These are phyloP conservation scores for Globicephala melas DNA, from an alignment of 2,113 vertebrate genomes.

Conservation along the genomic window DNA sequence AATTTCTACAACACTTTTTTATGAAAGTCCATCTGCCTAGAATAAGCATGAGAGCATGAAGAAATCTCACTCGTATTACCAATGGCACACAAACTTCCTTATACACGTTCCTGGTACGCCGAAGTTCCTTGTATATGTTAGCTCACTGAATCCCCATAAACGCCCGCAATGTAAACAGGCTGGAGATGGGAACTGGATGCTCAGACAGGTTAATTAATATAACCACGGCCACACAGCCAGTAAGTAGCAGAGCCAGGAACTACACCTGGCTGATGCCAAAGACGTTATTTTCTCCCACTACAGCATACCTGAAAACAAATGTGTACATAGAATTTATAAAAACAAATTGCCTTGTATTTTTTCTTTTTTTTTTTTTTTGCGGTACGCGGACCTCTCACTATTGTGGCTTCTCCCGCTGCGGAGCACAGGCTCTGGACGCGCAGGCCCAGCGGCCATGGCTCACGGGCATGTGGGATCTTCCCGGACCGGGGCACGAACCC, in stretches of 20 bases:
- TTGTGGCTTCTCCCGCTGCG: no score
- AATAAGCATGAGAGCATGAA: not conserved
- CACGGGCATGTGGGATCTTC: no score
- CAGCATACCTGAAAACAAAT: not conserved
- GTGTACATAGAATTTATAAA: not conserved
- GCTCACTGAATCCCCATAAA: not conserved
- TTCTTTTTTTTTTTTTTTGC: no score
- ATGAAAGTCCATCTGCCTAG: not conserved
- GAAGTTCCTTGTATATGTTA: not conserved
- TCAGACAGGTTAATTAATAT: not conserved
- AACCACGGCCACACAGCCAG: not conserved
- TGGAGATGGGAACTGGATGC: not conserved
- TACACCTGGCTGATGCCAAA: not conserved
- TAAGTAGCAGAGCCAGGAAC: not conserved
- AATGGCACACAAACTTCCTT: not conserved
- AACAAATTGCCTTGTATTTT: not conserved
- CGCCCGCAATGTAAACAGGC: not conserved
- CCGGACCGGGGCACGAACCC: no score
- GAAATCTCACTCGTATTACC: not conserved
- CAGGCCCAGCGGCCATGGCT: no score
- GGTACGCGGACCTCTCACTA: no score
- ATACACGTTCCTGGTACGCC: accelerated
- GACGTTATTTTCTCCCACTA: not conserved
- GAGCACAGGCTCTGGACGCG: no score
- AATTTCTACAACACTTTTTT: not conserved